Evolutionary conservation across 2,113 vertebrate genomes (phyloP).

Genomic region (Chionomys nivalis): DNA sequence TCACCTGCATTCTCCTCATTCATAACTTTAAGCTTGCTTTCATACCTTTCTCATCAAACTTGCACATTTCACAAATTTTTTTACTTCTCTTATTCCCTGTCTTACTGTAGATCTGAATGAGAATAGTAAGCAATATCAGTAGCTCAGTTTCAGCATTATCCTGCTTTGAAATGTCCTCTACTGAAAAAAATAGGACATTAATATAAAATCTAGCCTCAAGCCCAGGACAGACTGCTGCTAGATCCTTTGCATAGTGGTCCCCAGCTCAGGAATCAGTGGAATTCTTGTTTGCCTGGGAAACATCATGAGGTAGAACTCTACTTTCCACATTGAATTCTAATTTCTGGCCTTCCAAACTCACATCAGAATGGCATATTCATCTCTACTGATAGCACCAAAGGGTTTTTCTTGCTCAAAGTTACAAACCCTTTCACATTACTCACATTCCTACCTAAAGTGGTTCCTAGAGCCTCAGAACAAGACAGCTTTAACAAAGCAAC

Average conservation of each 20-base stretch:
- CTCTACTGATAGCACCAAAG: background rate
- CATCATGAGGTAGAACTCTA: too few species aligned
- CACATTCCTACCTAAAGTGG: background rate
- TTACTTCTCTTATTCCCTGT: background rate
- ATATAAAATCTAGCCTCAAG: background rate
- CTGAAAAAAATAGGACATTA: background rate
- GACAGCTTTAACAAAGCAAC: background rate
- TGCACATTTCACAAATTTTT: background rate
- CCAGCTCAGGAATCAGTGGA: accelerated
- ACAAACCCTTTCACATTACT: background rate
- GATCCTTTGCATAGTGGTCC: background rate
- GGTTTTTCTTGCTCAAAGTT: background rate
- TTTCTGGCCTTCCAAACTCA: background rate
- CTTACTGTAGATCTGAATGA: background rate
- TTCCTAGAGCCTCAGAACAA: background rate
- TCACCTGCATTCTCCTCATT: too few species aligned
- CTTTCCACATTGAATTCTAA: too few species aligned
- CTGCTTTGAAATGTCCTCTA: background rate
- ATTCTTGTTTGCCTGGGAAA: too few species aligned
- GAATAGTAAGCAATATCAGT: background rate
- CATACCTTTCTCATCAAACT: background rate
- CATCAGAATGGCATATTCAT: background rate
- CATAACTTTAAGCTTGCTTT: background rate
- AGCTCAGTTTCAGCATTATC: background rate
- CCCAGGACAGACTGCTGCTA: background rate